A percentile compares a stretch with the other conserved stretches of the same genome.
phyloP scores from a whole-genome alignment of 2,888 invertebrate species.

The Blastobasis adustella region DNA sequence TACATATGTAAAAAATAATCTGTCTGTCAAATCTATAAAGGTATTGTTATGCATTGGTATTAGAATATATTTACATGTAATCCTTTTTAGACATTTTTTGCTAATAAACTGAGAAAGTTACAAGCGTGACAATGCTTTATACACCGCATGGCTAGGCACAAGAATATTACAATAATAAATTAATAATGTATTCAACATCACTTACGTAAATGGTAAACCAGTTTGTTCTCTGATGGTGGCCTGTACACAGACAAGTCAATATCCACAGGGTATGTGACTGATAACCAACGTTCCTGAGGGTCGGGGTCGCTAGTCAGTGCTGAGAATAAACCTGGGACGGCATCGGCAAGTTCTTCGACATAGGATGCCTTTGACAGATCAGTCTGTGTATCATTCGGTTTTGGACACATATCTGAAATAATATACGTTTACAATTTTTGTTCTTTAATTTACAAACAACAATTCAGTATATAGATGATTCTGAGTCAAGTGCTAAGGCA shows the following conservation, averaged over 20 bases:
- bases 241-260: constrained; percentile 79
- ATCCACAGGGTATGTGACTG: constrained; percentile 86
- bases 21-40: too few relatives aligned
- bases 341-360: constrained; percentile 88
- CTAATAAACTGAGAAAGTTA: too few relatives aligned
- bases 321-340: constrained; percentile 88
- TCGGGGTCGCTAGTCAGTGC: constrained; percentile 88
- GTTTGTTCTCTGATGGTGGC: constrained; percentile 79
- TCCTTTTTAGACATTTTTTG: too few relatives aligned
- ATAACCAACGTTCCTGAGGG: constrained; percentile 85
- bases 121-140: too few relatives aligned
- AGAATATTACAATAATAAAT: too few relatives aligned
- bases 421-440: not conserved
- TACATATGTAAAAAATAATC: too few relatives aligned
- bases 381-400: constrained; percentile 85
- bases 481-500: too few relatives aligned
- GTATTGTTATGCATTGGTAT: too few relatives aligned
- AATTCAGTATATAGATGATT: not conserved
- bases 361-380: constrained; percentile 85
- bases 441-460: not conserved
- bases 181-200: constrained; percentile 18
- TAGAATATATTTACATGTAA: too few relatives aligned
- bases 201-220: constrained; percentile 83
- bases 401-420: constrained; percentile 88
- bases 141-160: too few relatives aligned